These are phyloP conservation scores for Carlito syrichta DNA, from an alignment of 2,113 vertebrate species.

Conservation along the genomic window DNA sequence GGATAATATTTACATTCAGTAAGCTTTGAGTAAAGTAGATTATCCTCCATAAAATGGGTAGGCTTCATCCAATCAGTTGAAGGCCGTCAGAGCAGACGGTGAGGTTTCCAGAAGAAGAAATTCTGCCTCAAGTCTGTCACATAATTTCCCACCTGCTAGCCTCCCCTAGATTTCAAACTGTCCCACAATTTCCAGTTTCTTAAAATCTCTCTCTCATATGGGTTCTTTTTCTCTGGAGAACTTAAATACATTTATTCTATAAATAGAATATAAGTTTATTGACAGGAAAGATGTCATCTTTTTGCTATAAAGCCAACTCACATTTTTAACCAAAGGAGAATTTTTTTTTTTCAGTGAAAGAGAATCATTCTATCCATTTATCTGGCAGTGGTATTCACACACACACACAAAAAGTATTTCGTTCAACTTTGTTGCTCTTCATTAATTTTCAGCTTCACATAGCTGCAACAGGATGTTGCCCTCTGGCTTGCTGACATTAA, in stretches of 20 bases:
- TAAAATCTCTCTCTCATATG: neutral
- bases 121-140: neutral
- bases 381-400: neutral
- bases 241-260: neutral
- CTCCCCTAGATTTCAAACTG: neutral
- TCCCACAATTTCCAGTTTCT: neutral
- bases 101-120: neutral
- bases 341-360: slow-evolving; percentile 27
- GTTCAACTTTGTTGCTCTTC: slow-evolving; percentile 33
- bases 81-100: neutral
- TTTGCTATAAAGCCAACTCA: slow-evolving; percentile 26
- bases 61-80: neutral
- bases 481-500: slow-evolving; percentile 46
- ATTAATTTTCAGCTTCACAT: slow-evolving; percentile 17
- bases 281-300: slow-evolving; percentile 13
- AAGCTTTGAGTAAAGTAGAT: neutral
- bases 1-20: neutral
- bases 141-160: neutral
- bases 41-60: neutral
- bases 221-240: neutral
- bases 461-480: slow-evolving; percentile 54
- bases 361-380: slow-evolving; percentile 1
- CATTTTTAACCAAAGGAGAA: neutral
- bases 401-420: neutral
- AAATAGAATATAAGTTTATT: no score